phyloP scores from a whole-genome alignment of 2,113 vertebrate species.

The Paramormyrops kingsleyae region DNA sequence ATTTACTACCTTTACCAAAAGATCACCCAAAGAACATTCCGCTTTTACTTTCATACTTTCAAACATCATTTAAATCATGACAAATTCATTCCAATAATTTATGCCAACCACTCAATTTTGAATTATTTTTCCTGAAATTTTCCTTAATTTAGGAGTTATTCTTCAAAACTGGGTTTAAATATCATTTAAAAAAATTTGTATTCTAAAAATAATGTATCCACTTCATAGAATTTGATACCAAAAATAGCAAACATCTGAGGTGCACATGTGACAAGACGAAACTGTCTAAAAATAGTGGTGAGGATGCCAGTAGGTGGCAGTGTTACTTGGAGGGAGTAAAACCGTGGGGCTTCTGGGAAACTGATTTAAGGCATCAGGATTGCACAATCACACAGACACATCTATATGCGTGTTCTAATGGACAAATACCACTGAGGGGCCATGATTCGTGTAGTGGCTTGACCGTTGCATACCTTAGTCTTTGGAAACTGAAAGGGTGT shows the following conservation, averaged over 20 bases:
- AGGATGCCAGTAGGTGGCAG: neutral
- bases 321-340: neutral
- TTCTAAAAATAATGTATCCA: neutral
- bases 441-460: neutral
- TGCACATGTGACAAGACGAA: neutral
- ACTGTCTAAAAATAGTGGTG: neutral
- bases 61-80: neutral
- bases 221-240: neutral
- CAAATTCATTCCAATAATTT: neutral
- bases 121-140: neutral
- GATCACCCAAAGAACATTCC: neutral
- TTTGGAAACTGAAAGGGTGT: neutral
- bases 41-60: neutral
- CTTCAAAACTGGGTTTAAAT: neutral
- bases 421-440: neutral
- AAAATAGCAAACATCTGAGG: neutral
- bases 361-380: neutral
- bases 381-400: neutral
- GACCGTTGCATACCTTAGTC: neutral
- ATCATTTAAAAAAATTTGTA: neutral
- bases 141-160: neutral
- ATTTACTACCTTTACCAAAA: neutral
- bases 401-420: neutral
- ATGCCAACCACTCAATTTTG: neutral
- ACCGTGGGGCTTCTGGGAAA: neutral